Base-by-base conservation (phyloP, 2,113 vertebrate genomes). In the Plecotus auritus region DNA sequence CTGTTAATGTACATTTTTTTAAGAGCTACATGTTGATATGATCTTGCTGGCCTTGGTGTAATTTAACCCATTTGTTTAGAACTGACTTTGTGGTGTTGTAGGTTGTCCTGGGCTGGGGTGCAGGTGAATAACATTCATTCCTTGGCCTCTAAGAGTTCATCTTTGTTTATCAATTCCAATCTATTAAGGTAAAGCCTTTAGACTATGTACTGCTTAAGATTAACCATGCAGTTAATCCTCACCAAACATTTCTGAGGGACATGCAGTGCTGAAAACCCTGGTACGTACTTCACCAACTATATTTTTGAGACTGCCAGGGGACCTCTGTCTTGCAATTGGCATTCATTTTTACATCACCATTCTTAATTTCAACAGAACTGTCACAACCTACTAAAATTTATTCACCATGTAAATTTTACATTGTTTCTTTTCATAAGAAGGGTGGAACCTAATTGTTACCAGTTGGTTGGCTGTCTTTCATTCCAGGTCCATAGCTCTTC, bases 1-100 rank as follows among this genome's bases (percentile, higher is more conserved):
- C 42, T 91, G 17, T 95, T 35, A 73, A 0, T 72, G 28, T 66
- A 10, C 56, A 11, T 72, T 47, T 93, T 86, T 23, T 56, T 37
- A 67, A 49, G 5, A 84, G n/a, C 28, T 49, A 4, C n/a, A 20
- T 59, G 56, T 76, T 59, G 70, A 82, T 35, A 54, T 77, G n/a
- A 56, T 30, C 28, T 30, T 76, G 20, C 28, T 47, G 59, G 22
- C 17, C 66, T 78, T 83, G 3, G 28, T 91, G 4, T 73, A 77
- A 54, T 72, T 61, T 96, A 72, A 37, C 59, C 26, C 83, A 4
- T 54, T 93, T 40, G 40, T 78, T 54, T 86, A 76, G 64, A 90
- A 91, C 78, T 96, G 64, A 85, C 72, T 94, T 82, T 89, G 91
- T 77, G 30, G 61, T 64, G 13, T 5, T 82, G 16, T 47, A 49